phyloP scores from a whole-genome alignment of 2,888 invertebrate genomes.

The Nephrotoma appendiculata region DNA sequence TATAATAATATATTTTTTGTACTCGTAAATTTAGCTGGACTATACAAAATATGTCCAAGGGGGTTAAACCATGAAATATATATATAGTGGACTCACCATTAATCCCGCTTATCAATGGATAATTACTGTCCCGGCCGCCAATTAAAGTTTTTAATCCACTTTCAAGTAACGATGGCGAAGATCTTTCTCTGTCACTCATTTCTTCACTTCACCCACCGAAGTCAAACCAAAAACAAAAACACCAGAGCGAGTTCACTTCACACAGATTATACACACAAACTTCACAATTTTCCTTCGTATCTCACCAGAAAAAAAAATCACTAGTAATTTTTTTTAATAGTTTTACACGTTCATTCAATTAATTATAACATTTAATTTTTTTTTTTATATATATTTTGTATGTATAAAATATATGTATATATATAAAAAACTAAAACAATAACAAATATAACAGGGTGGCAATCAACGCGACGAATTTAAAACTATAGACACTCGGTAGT shows the following conservation, averaged over 20 bases:
- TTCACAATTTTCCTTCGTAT: not conserved
- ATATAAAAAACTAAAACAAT: not conserved
- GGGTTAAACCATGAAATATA: not conserved
- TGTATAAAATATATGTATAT: not conserved
- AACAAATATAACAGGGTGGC: not conserved
- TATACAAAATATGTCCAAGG: no score
- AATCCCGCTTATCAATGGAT: conserved; percentile 64
- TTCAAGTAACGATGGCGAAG: conserved; percentile 77
- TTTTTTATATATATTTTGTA: not conserved
- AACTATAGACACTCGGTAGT: not conserved
- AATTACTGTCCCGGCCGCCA: conserved; percentile 63
- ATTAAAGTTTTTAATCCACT: conserved; percentile 73
- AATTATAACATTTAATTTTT: not conserved
- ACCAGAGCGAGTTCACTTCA: not conserved
- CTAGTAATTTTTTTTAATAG: not conserved
- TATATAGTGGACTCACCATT: conserved; percentile 34
- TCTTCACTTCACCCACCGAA: conserved; percentile 11
- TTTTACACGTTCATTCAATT: not conserved
- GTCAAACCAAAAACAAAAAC: not conserved
- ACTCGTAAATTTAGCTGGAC: not conserved
- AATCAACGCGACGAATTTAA: not conserved
- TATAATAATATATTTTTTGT: not conserved
- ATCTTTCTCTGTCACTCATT: conserved; percentile 83
- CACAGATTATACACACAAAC: not conserved
- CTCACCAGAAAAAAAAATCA: not conserved